A percentile compares a stretch with the other conserved stretches of the same genome.
Evolutionary conservation across 2,113 vertebrate species (phyloP).

Genomic region (Plotosus lineatus): DNA sequence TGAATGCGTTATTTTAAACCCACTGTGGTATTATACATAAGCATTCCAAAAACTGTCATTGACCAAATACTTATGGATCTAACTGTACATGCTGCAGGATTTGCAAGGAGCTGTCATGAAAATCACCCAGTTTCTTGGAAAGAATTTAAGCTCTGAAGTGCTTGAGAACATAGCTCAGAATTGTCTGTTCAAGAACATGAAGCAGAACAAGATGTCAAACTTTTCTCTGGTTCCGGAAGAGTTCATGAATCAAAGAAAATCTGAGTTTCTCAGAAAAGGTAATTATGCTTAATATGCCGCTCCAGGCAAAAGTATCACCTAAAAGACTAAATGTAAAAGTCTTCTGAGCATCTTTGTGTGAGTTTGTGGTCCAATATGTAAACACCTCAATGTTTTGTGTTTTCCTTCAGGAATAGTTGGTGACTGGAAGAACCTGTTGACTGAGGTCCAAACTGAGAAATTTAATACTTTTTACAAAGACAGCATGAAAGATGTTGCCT

Average conservation of each 20-base stretch:
- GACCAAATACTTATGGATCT: too few relatives aligned
- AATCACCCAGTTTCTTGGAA: slow-evolving; percentile 61
- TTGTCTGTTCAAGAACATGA: slow-evolving; percentile 72
- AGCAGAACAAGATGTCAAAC: slow-evolving; percentile 73
- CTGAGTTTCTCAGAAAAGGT: slow-evolving; percentile 72
- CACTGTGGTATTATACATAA: too few relatives aligned
- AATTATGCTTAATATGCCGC: background rate
- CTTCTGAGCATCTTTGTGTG: background rate
- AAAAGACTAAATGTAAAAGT: background rate
- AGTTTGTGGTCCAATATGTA: background rate
- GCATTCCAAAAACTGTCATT: too few relatives aligned
- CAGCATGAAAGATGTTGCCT: slow-evolving; percentile 65
- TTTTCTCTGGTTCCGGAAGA: slow-evolving; percentile 62
- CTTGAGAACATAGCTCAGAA: slow-evolving; percentile 60
- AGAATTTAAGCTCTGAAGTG: slow-evolving; percentile 57
- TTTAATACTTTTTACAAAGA: slow-evolving; percentile 69
- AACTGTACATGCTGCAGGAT: slow-evolving; percentile 63
- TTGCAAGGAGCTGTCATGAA: slow-evolving; percentile 52
- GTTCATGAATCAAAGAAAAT: slow-evolving; percentile 66
- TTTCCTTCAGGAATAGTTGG: slow-evolving; percentile 65
- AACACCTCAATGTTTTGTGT: background rate
- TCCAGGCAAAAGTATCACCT: background rate
- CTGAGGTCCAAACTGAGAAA: slow-evolving; percentile 56
- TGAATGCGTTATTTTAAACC: too few relatives aligned
- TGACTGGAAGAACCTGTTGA: slow-evolving; percentile 72